phyloP scores from a whole-genome alignment of 2,113 vertebrate genomes.

The Eudyptes chrysolophus region DNA sequence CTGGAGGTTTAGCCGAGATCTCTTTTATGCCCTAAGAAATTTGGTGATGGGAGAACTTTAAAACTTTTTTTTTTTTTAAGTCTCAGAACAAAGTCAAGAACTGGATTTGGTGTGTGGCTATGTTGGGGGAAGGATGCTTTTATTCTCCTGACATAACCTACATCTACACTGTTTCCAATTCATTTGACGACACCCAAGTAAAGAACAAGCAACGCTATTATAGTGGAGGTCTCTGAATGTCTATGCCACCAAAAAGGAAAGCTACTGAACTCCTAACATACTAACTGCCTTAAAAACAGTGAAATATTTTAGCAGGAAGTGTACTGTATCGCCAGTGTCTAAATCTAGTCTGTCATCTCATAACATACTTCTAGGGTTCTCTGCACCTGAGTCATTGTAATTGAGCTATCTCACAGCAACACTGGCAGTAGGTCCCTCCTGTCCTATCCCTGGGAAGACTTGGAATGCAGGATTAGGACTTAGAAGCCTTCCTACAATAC shows the following conservation, averaged over 20 bases:
- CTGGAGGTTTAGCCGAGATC: neutral
- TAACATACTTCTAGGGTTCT: neutral
- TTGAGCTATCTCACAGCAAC: neutral
- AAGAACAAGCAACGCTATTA: neutral
- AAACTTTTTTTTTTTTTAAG: neutral
- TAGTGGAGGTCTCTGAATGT: neutral
- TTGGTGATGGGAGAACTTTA: neutral
- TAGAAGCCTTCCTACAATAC: neutral
- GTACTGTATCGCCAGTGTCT: neutral
- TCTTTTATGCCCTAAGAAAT: neutral
- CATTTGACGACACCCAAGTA: neutral
- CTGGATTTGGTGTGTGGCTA: neutral
- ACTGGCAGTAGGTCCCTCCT: neutral
- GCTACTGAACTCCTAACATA: neutral
- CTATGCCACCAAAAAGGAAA: neutral
- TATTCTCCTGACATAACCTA: neutral
- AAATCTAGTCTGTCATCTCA: neutral
- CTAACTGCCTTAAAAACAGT: neutral
- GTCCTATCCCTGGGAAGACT: neutral
- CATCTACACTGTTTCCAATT: neutral
- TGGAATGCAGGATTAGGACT: neutral
- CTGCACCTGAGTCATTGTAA: neutral
- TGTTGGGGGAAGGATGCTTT: neutral
- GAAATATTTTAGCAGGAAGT: neutral
- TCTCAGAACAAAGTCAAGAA: neutral